Evolutionary conservation across 2,888 invertebrate species (phyloP).

Genomic region (Macaria liturata): DNA sequence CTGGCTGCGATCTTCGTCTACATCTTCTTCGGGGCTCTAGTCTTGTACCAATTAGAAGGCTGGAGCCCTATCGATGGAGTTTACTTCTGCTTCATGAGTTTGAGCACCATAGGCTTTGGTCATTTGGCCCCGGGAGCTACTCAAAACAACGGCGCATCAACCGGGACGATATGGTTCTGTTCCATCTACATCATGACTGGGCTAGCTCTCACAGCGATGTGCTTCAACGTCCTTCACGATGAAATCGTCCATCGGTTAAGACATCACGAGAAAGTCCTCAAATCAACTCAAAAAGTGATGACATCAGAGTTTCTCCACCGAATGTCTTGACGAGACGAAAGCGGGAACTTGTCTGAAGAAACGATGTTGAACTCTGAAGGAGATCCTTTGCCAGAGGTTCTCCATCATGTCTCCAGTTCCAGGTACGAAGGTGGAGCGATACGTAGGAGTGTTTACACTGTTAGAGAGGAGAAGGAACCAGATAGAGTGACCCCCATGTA

Average conservation of each 20-base stretch:
- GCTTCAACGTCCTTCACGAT: constrained; percentile 94
- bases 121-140: constrained; percentile 90
- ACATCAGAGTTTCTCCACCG: constrained; percentile 73
- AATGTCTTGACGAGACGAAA: constrained; percentile 75
- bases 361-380: constrained; percentile 70
- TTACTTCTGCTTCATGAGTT: constrained; percentile 98
- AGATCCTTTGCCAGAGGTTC: constrained; percentile 74
- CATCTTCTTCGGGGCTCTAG: constrained; percentile 94
- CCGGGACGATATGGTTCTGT: constrained; percentile 93
- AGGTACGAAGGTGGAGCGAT: constrained; percentile 67
- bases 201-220: constrained; percentile 95
- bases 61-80: constrained; percentile 96
- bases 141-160: constrained; percentile 74
- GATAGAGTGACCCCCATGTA: constrained; percentile 69
- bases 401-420: constrained; percentile 69
- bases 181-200: constrained; percentile 95
- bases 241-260: constrained; percentile 92
- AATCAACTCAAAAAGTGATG: constrained; percentile 67
- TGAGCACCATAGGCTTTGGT: constrained; percentile 96
- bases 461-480: constrained; percentile 68
- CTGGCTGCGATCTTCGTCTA: constrained; percentile 95
- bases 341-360: constrained; percentile 70
- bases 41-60: constrained; percentile 94
- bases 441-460: constrained; percentile 67
- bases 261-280: constrained; percentile 79